phyloP scores from a whole-genome alignment of 2,888 invertebrate genomes.

The Morpho achilles region DNA sequence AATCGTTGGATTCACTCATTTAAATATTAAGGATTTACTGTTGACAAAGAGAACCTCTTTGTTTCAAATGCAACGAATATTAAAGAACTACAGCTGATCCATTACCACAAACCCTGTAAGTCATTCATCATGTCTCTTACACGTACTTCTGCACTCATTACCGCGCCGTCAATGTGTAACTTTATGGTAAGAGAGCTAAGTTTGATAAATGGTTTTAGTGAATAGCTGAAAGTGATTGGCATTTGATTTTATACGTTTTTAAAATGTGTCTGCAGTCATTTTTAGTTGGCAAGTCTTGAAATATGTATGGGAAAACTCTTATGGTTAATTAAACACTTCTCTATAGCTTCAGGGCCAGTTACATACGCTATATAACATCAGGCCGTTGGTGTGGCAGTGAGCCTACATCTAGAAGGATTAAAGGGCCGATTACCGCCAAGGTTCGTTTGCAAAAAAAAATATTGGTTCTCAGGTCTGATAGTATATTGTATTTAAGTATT shows the following conservation, averaged over 20 bases:
- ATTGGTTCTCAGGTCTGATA: too few species aligned
- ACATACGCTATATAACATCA: too few species aligned
- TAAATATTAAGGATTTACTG: too few species aligned
- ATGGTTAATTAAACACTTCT: background rate
- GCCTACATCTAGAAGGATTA: too few species aligned
- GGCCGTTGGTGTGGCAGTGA: too few species aligned
- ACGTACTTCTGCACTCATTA: slow-evolving; percentile 20
- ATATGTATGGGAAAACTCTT: background rate
- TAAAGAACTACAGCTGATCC: slow-evolving; percentile 12
- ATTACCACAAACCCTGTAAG: slow-evolving; percentile 22
- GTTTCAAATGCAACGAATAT: background rate
- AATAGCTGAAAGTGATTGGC: slow-evolving; percentile 23
- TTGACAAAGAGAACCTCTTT: too few species aligned
- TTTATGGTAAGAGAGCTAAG: slow-evolving; percentile 20
- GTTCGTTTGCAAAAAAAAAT: too few species aligned
- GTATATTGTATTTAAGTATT: too few species aligned
- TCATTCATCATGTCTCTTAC: slow-evolving; percentile 21
- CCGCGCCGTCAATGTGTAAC: slow-evolving; percentile 19
- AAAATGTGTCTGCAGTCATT: slow-evolving; percentile 7
- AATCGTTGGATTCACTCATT: too few species aligned
- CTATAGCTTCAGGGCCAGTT: too few species aligned
- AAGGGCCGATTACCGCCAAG: too few species aligned
- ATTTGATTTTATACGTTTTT: slow-evolving; percentile 14
- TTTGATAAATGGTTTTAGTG: slow-evolving; percentile 24
- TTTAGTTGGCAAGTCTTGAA: background rate